Base-by-base conservation (phyloP, 2,888 invertebrate genomes). In the Apeira syringaria region DNA sequence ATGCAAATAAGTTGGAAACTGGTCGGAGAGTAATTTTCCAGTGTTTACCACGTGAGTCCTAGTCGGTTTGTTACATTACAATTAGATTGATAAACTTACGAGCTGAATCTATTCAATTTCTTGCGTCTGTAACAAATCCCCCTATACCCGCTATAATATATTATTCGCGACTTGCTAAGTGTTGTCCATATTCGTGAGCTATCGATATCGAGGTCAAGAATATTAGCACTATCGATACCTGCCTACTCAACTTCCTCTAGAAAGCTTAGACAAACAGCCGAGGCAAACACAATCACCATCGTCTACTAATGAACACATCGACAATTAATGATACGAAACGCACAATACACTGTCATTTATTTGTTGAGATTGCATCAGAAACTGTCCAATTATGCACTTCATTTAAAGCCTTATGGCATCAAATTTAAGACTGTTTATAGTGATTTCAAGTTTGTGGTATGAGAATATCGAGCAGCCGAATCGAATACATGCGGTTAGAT, bases 181-280 rank as follows among this genome's bases (percentile, higher is more conserved):
- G 62, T 46, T 64, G 61, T 53, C 53, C 34, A 36, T 32, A 37
- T 33, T 28, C 44, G 33, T 30, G 36, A 41, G 36, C 39, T 60
- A 60, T 68, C 62, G 59, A 70, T 65, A 82, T 78, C 53, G 72
- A 61, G 83, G 83, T 77, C 80, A 71, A 61, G 57, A 51, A 50
- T 80, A 75, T 87, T 85, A 84, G 75, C 82, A 68, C 70, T 64
- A 68, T 59, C 54, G 56, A 59, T 59, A 67, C 68, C 53, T 62
- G 61, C 64, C 64, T 55, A 61, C 58, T 46, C 57, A 56, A 53
- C 72, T 80, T 80, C 76, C 75, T 74, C 68, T 74, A 82, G 85
- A 87, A 86, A 87, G 82, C 67, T 74, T 64, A 56, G 47, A 61
- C 69, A 79, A 82, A 78, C 64, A 70, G 54, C 47, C 49, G 34